These are phyloP conservation scores for Abrostola tripartita DNA, from an alignment of 2,888 invertebrate species.

Conservation along the genomic window DNA sequence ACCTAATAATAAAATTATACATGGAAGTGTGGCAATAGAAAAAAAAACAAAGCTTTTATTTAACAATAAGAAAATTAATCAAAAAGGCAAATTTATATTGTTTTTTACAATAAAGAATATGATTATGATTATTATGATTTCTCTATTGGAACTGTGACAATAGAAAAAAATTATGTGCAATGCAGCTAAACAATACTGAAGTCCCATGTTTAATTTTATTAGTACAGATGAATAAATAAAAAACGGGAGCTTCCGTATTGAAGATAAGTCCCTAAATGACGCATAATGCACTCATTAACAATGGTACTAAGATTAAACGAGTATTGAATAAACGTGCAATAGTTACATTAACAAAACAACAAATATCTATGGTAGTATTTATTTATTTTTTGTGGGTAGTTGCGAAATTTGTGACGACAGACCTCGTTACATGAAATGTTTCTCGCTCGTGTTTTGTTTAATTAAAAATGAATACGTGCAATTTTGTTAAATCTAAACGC, in stretches of 20 bases:
- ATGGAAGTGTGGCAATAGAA: constrained; percentile 6
- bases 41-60: too few species aligned
- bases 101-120: constrained; percentile 10
- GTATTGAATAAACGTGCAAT: constrained; percentile 17
- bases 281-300: constrained; percentile 22
- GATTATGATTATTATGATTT: constrained; percentile 7
- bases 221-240: constrained; percentile 11
- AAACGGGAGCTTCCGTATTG: constrained; percentile 13
- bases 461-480: constrained; percentile 23
- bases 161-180: constrained; percentile 8
- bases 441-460: constrained; percentile 19
- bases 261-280: constrained; percentile 17
- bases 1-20: constrained; percentile 11
- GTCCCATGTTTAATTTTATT: constrained; percentile 20
- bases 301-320: constrained; percentile 19
- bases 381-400: constrained; percentile 11
- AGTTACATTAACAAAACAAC: constrained; percentile 17
- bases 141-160: constrained; percentile 5
- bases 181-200: constrained; percentile 13
- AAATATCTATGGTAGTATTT: constrained; percentile 12
- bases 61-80: constrained; percentile 8
- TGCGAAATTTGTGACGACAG: constrained; percentile 22
- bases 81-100: constrained; percentile 8
- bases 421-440: constrained; percentile 18
- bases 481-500: constrained; percentile 25